phyloP scores from a whole-genome alignment of 2,888 invertebrate genomes.

The Diachrysia chrysitis region DNA sequence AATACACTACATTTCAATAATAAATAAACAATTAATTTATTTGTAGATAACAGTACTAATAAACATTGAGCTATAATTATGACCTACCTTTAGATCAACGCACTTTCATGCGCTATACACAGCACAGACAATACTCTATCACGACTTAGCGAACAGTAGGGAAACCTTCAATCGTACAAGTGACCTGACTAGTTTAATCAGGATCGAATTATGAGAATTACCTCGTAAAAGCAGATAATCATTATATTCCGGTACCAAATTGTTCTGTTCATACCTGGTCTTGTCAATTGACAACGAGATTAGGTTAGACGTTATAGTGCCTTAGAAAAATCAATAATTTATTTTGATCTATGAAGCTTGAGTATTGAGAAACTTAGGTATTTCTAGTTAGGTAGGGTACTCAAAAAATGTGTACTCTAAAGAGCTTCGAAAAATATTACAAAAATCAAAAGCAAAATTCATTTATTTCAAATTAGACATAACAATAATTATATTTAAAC shows the following conservation, averaged over 20 bases:
- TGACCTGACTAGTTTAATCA: not conserved
- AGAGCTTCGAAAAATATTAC: too few relatives aligned
- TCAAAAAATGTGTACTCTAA: too few relatives aligned
- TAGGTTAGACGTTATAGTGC: too few relatives aligned
- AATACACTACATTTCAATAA: not conserved
- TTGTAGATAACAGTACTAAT: slow-evolving; percentile 28
- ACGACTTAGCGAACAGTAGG: slow-evolving; percentile 23
- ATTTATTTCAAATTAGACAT: too few relatives aligned
- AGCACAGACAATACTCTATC: slow-evolving; percentile 41
- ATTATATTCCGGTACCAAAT: slow-evolving; percentile 39
- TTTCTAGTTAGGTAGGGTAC: too few relatives aligned
- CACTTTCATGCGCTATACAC: slow-evolving; percentile 16
- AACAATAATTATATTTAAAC: too few relatives aligned
- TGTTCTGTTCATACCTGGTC: not conserved
- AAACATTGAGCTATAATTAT: slow-evolving; percentile 21
- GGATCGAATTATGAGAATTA: slow-evolving; percentile 15
- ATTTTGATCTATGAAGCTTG: too few relatives aligned
- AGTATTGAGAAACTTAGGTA: too few relatives aligned
- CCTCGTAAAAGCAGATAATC: slow-evolving; percentile 11
- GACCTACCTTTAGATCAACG: slow-evolving; percentile 29
- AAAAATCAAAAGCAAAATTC: too few relatives aligned
- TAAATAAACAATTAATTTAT: not conserved
- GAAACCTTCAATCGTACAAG: slow-evolving; percentile 23
- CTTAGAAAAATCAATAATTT: too few relatives aligned
- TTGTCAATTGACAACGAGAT: not conserved